Evolutionary conservation across 2,797 vertebrate species (phyloP).

Genomic region (Epinephelus malabaricus): DNA sequence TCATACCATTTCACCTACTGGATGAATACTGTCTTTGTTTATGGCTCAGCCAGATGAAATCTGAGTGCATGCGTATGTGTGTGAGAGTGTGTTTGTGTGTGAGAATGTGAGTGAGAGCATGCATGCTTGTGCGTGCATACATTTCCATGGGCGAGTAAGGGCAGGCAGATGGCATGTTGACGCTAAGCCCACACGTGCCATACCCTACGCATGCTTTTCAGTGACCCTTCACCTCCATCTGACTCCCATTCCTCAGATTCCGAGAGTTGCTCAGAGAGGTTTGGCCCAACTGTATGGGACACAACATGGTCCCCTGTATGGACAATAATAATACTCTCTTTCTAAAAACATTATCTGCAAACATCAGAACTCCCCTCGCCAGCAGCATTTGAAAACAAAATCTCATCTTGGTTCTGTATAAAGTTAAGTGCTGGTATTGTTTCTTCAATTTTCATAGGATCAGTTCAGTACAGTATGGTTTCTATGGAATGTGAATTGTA

Average conservation of each 20-base stretch:
- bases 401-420: not conserved
- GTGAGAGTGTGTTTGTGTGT: conserved; percentile 4
- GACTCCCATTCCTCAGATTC: conserved; percentile 83
- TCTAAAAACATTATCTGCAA: conserved; percentile 18
- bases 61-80: conserved; percentile 37
- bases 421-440: not conserved
- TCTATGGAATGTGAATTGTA: not conserved
- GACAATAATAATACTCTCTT: conserved; percentile 24
- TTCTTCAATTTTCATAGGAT: not conserved
- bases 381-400: not conserved
- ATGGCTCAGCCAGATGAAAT: conserved; percentile 61
- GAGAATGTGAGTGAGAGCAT: conserved; percentile 38
- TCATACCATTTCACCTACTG: conserved; percentile 48
- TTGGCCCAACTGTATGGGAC: conserved; percentile 52
- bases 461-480: not conserved
- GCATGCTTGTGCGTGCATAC: conserved; percentile 57
- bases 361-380: conserved; percentile 13
- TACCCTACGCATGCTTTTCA: conserved; percentile 63
- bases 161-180: conserved; percentile 75
- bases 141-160: conserved; percentile 68
- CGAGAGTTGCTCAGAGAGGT: conserved; percentile 66
- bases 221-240: conserved; percentile 81
- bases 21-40: conserved; percentile 77
- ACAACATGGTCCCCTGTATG: conserved; percentile 28
- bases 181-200: conserved; percentile 76